Evolutionary conservation across 2,888 invertebrate species (phyloP).

Genomic region (Tanytarsus gracilentus): DNA sequence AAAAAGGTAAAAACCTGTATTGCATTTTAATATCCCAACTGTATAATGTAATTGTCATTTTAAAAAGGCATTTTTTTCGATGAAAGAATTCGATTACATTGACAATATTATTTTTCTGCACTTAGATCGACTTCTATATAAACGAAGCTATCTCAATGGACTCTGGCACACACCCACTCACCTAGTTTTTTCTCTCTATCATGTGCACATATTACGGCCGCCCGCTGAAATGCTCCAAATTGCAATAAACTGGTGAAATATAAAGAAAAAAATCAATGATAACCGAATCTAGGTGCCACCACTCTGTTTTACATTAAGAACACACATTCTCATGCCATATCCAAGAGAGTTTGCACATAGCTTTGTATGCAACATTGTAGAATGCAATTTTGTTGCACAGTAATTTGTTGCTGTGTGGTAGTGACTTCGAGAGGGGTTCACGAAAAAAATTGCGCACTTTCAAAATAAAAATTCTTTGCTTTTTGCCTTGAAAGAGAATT

Average conservation of each 20-base stretch:
- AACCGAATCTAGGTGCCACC: conserved; percentile 13
- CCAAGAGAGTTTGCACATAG: neutral
- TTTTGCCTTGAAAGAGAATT: neutral
- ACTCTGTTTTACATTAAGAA: neutral
- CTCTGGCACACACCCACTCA: neutral
- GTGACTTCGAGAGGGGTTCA: neutral
- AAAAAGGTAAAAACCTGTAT: too few species aligned
- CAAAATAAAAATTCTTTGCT: neutral
- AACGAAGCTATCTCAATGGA: too few species aligned
- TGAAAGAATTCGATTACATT: too few species aligned
- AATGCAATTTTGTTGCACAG: conserved; percentile 13
- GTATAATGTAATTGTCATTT: too few species aligned
- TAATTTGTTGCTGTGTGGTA: too few species aligned
- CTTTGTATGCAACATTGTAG: conserved; percentile 9
- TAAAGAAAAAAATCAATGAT: conserved; percentile 19
- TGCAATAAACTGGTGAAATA: too few species aligned
- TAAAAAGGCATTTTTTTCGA: too few species aligned
- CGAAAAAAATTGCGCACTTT: neutral
- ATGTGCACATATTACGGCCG: conserved; percentile 8
- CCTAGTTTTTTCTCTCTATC: neutral
- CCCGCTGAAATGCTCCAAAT: conserved; percentile 20
- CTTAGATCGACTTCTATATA: too few species aligned
- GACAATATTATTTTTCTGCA: too few species aligned
- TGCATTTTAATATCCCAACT: too few species aligned
- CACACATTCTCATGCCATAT: neutral